Evolutionary conservation across 1,140 invertebrate species (phyloP).

Genomic region (Cydia amplana): DNA sequence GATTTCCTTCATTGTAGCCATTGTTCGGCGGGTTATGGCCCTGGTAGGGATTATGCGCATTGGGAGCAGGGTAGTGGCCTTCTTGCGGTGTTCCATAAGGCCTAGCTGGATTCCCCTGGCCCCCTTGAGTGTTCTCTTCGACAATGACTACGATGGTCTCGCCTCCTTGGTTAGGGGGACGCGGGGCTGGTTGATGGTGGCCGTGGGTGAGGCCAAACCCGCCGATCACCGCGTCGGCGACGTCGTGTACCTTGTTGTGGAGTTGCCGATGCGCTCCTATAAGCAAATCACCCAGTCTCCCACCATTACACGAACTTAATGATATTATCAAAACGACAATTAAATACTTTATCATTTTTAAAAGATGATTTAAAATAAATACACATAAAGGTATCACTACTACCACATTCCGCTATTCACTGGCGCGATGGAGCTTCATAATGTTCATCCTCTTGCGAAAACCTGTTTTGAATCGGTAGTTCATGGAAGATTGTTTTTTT

Average conservation of each 20-base stretch:
- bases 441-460: slow-evolving; percentile 33
- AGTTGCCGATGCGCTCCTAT: slow-evolving; percentile 37
- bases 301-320: slow-evolving; percentile 37
- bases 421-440: slow-evolving; percentile 35
- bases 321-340: slow-evolving; percentile 36
- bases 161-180: slow-evolving; percentile 11
- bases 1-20: no score
- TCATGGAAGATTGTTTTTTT: slow-evolving; percentile 32
- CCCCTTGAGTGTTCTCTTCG: slow-evolving; percentile 32
- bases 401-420: slow-evolving; percentile 19
- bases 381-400: neutral
- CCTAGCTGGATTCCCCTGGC: slow-evolving; percentile 11
- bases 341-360: slow-evolving; percentile 6
- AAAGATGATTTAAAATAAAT: neutral
- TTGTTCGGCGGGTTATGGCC: no score
- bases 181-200: slow-evolving; percentile 6
- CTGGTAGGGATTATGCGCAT: slow-evolving; percentile 23
- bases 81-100: slow-evolving; percentile 21
- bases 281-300: slow-evolving; percentile 37
- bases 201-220: slow-evolving; percentile 34
- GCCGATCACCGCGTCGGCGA: slow-evolving; percentile 34
- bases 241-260: slow-evolving; percentile 37
- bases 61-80: slow-evolving; percentile 27
- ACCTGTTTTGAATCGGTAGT: slow-evolving; percentile 40
- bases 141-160: slow-evolving; percentile 40